phyloP scores from a whole-genome alignment of 23 tunicate species.

The Styela plicata region DNA sequence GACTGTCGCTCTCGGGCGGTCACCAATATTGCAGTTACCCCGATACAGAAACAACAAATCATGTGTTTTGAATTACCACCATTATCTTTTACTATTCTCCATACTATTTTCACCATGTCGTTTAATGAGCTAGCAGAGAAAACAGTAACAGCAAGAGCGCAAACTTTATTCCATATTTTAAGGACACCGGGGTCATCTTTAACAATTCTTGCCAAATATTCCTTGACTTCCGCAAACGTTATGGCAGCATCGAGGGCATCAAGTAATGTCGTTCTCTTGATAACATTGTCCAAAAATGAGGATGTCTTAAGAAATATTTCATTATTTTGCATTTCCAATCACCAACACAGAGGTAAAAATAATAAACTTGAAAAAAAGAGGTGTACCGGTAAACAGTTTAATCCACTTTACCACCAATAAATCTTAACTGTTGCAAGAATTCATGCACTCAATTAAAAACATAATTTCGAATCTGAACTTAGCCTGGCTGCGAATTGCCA shows the following conservation, averaged over 20 bases:
- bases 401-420: too few species aligned
- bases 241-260: constrained; percentile 23
- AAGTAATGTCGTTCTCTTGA: background rate
- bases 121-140: constrained; percentile 7
- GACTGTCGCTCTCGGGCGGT: background rate
- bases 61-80: constrained; percentile 48
- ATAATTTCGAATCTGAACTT: too few species aligned
- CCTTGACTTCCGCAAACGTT: constrained; percentile 31
- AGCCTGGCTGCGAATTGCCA: too few species aligned
- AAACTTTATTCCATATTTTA: constrained; percentile 12
- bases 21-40: constrained; percentile 24
- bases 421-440: too few species aligned
- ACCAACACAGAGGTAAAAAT: background rate
- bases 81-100: constrained; percentile 53
- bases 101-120: constrained; percentile 40
- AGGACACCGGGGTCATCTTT: constrained; percentile 21
- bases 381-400: too few species aligned
- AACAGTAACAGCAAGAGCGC: constrained; percentile 21
- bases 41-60: constrained; percentile 35
- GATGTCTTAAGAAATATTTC: background rate
- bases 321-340: background rate
- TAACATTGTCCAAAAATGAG: background rate
- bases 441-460: too few species aligned
- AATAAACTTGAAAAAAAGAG: too few species aligned
- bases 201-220: constrained; percentile 15